A percentile compares a stretch with the other conserved stretches of the same genome.
Conservation (phyloP, 2,888 invertebrate genomes). For the Andrena chrysosceles region DNA sequence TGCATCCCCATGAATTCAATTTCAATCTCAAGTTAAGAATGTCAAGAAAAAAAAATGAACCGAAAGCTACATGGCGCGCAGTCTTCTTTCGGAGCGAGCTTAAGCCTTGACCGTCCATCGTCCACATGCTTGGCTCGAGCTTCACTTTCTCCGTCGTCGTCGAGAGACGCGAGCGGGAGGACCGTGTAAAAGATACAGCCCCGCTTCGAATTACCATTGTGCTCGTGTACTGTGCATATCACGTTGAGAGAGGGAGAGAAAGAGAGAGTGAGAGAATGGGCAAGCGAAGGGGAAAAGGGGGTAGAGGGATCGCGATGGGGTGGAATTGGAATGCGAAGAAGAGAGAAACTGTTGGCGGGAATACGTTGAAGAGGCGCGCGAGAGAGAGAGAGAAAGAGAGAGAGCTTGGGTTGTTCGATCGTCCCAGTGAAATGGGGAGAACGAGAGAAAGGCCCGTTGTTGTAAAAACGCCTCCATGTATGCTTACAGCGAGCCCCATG, state of each 20-base stretch:
- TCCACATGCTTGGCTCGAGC: conserved; percentile 80
- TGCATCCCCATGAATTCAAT: neutral
- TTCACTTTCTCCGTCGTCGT: conserved; percentile 62
- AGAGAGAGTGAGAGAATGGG: conserved; percentile 3
- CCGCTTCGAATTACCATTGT: conserved; percentile 42
- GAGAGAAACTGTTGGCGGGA: neutral
- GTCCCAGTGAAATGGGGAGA: neutral
- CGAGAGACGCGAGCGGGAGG: conserved; percentile 17
- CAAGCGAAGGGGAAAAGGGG: neutral
- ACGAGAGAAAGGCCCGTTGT: conserved; percentile 61
- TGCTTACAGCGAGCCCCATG: conserved; percentile 83
- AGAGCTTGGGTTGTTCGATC: neutral
- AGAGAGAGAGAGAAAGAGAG: no score
- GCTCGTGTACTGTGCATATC: conserved; percentile 19
- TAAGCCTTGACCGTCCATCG: conserved; percentile 73
- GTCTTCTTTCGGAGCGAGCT: conserved; percentile 74
- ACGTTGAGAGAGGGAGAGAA: neutral
- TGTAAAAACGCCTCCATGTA: conserved; percentile 80
- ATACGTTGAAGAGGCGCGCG: neutral
- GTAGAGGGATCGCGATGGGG: conserved; percentile 2
- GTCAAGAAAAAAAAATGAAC: neutral
- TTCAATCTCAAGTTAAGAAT: no score
- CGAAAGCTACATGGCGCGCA: conserved; percentile 52
- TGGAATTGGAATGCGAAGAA: neutral
- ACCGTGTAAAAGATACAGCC: neutral